Evolutionary conservation across 2,888 invertebrate genomes (phyloP), one percentile per base, ranked within the genome.

Genomic region (Pristionchus japonicus): DNA sequence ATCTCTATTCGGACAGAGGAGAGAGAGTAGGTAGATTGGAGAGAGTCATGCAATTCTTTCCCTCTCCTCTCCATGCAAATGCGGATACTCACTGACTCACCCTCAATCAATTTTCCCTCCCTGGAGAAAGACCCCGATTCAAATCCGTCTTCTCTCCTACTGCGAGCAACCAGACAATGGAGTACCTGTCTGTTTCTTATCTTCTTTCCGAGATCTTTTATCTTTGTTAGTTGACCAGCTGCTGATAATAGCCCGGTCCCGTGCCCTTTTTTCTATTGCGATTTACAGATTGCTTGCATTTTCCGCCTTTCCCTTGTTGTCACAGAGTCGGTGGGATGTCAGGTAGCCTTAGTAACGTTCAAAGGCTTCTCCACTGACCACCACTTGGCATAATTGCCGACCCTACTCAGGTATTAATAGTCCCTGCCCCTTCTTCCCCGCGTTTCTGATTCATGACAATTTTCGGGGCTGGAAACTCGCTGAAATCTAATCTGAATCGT

Each of bases 41-140:
- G n/a, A n/a, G n/a, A n/a, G n/a, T n/a, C n/a, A n/a, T n/a, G n/a
- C n/a, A n/a, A n/a, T n/a, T n/a, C n/a, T n/a, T n/a, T n/a, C n/a
- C n/a, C n/a, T n/a, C 23, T 52, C 43, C 52, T n/a, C 52, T 20
- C 37, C 52, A 82, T 52, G 52, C 82, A 49, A 82, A 82, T 52
- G 49, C 49, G 82, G 49, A 43, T 49, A 77, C 77, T 77, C 43
- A 43, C n/a, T 77, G 77, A 77, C 43, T 77, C 47, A 77, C n/a
- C 77, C n/a, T n/a, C 77, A 77, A 77, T 77, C 77, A 77, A 77
- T 77, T 52, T 82, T 17, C 31, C 37, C 80, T n/a, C n/a, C n/a
- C n/a, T n/a, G n/a, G n/a, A n/a, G 52, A 82, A 31, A 31, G 52
- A 34, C 52, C 82, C 52, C 49, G 34, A 52, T 82, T 52, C 37